Conservation (phyloP, 1,140 invertebrate species). For the Octopus sinensis region DNA sequence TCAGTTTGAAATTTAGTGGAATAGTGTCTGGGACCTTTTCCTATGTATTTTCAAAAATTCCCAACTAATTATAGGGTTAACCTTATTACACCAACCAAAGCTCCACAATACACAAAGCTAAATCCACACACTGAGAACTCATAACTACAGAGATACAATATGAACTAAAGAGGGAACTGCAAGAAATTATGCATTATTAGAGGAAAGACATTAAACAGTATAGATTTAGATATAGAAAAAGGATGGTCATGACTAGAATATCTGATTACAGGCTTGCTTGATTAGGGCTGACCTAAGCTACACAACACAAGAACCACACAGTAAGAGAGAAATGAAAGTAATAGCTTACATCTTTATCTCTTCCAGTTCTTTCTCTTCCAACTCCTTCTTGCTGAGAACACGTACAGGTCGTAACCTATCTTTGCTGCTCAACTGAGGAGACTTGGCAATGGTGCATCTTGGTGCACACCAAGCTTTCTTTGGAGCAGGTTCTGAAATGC, state of each 20-base stretch:
- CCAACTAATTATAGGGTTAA: too few relatives aligned
- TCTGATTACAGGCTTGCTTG: neutral
- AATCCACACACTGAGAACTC: too few relatives aligned
- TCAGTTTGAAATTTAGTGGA: too few relatives aligned
- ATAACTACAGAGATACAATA: too few relatives aligned
- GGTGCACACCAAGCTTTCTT: constrained; percentile 14
- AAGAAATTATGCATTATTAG: neutral
- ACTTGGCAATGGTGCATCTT: constrained; percentile 42
- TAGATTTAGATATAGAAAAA: neutral
- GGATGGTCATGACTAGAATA: neutral
- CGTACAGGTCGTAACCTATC: constrained; percentile 36
- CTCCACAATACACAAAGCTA: too few relatives aligned
- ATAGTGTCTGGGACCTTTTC: too few relatives aligned
- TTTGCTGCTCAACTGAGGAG: constrained; percentile 45
- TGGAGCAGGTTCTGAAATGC: neutral
- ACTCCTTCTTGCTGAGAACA: constrained; percentile 38
- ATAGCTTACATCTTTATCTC: constrained; percentile 47
- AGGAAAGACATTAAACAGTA: neutral
- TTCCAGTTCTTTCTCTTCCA: constrained; percentile 49
- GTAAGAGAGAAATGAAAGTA: neutral
- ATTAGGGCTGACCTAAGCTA: neutral
- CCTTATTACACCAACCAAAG: too few relatives aligned
- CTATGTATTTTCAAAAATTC: too few relatives aligned
- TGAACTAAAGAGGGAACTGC: neutral
- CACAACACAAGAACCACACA: neutral